A percentile compares a stretch with the other conserved stretches of the same genome.
These are phyloP conservation scores for Peromyscus leucopus DNA, from an alignment of 2,113 vertebrate genomes.

Conservation along the genomic window DNA sequence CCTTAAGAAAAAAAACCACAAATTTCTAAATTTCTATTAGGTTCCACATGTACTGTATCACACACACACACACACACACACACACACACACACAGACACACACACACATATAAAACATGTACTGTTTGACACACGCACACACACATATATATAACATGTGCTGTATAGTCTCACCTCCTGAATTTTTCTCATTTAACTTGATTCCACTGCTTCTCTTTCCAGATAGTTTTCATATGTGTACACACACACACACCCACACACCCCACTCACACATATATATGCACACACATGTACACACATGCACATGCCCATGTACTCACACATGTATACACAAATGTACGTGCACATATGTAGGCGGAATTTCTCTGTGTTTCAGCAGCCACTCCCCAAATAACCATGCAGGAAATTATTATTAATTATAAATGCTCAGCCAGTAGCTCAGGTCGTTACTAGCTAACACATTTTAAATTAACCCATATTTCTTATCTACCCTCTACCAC, in stretches of 20 bases:
- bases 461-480: too few species aligned
- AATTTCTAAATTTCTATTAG: background rate
- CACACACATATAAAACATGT: background rate
- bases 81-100: too few species aligned
- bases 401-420: too few species aligned
- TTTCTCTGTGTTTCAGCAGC: too few species aligned
- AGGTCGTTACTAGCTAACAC: too few species aligned
- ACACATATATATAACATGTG: too few species aligned
- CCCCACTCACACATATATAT: background rate
- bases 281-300: background rate
- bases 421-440: too few species aligned
- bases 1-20: slow-evolving; percentile 39
- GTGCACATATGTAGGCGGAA: background rate
- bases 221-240: background rate
- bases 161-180: background rate
- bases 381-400: too few species aligned
- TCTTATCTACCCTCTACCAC: too few species aligned
- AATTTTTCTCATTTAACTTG: slow-evolving; percentile 34
- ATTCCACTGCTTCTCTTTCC: slow-evolving; percentile 22
- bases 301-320: background rate
- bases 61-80: too few species aligned
- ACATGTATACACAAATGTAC: background rate
- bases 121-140: background rate
- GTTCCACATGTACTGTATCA: background rate
- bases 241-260: background rate